phyloP scores from a whole-genome alignment of 2,113 vertebrate genomes.

The Micromys minutus region DNA sequence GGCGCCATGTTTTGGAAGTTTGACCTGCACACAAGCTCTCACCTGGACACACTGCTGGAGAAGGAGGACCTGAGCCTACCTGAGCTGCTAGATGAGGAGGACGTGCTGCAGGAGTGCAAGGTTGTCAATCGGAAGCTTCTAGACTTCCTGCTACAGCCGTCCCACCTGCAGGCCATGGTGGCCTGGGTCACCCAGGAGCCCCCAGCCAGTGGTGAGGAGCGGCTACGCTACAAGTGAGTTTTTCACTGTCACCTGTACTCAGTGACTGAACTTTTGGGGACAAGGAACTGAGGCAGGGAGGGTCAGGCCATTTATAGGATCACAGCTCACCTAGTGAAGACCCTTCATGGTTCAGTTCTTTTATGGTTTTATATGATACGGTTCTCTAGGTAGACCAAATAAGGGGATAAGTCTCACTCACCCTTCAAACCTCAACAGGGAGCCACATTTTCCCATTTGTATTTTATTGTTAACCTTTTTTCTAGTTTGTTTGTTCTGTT shows the following conservation, averaged over 20 bases:
- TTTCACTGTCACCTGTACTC: too few species aligned
- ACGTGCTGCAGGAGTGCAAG: slow-evolving; percentile 86
- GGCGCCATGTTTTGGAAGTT: slow-evolving; percentile 88
- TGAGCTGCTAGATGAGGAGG: slow-evolving; percentile 85
- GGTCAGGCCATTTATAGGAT: neutral
- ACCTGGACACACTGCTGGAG: slow-evolving; percentile 85
- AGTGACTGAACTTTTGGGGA: neutral
- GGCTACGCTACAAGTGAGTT: slow-evolving; percentile 85
- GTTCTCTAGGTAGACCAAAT: neutral
- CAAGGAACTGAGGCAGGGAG: neutral
- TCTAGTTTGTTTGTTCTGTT: neutral
- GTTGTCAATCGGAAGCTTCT: slow-evolving; percentile 84
- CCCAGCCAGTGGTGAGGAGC: slow-evolving; percentile 80
- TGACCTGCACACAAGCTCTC: slow-evolving; percentile 86
- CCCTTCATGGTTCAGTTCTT: neutral
- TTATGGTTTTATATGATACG: neutral
- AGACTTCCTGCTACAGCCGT: slow-evolving; percentile 83
- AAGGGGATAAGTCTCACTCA: neutral
- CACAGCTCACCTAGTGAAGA: neutral
- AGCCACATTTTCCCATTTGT: rapidly evolving
- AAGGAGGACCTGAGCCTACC: slow-evolving; percentile 84
- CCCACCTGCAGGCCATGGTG: slow-evolving; percentile 85
- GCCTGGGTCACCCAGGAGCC: slow-evolving; percentile 86
- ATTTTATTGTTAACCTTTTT: neutral
- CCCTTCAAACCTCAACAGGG: too few species aligned